Conservation (phyloP, 2,113 vertebrate species). For the Gavialis gangeticus region DNA sequence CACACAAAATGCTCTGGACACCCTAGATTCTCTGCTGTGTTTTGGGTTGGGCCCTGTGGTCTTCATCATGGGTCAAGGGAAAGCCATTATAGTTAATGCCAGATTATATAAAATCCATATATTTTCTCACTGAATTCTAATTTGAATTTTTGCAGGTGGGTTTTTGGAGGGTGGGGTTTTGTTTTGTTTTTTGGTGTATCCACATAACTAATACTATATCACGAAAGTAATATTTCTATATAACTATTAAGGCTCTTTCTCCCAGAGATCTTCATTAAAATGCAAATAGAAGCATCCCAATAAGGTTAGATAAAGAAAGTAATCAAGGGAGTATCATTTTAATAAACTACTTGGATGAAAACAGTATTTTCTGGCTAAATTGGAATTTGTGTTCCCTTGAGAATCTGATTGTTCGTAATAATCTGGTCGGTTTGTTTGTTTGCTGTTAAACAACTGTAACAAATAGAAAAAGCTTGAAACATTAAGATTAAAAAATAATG, state of each 20-base stretch:
- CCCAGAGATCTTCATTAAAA: not conserved
- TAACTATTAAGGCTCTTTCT: not conserved
- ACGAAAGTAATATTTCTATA: not conserved
- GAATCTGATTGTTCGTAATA: not conserved
- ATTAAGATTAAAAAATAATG: conserved; percentile 12
- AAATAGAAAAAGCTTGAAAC: not conserved
- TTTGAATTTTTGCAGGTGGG: not conserved
- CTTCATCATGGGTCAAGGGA: not conserved
- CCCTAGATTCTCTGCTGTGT: not conserved
- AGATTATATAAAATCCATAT: too few species aligned
- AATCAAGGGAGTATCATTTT: not conserved
- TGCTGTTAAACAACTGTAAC: conserved; percentile 5
- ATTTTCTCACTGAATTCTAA: too few species aligned
- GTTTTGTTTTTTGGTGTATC: not conserved
- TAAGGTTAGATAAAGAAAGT: not conserved
- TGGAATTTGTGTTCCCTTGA: not conserved
- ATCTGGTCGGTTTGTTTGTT: not conserved
- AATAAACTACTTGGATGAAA: conserved; percentile 4
- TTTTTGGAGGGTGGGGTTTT: not conserved
- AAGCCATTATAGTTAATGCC: not conserved
- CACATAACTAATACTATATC: not conserved
- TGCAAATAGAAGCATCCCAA: not conserved
- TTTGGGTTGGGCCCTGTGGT: not conserved
- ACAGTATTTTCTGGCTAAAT: not conserved
- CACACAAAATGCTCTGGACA: not conserved